Percentiles rank a stretch among this genome's conserved stretches.
These are phyloP conservation scores for Alexandromys fortis DNA, from an alignment of 2,113 vertebrate genomes.

Conservation along the genomic window DNA sequence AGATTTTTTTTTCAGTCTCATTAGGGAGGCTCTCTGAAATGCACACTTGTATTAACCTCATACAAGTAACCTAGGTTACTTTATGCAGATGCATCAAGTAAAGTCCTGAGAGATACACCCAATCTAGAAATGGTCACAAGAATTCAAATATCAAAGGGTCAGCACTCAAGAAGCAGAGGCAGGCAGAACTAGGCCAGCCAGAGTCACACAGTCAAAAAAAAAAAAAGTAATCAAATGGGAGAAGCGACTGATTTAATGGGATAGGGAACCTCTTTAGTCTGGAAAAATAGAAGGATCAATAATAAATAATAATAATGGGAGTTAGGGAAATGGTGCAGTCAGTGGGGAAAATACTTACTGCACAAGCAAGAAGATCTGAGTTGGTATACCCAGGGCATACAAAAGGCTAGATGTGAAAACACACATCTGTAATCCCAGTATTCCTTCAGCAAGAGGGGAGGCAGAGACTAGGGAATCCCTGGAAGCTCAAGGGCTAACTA, in stretches of 20 bases:
- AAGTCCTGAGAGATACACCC: conserved; percentile 52
- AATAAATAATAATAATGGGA: background rate
- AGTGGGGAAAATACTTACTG: background rate
- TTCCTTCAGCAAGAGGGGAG: background rate
- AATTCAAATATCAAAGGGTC: conserved; percentile 45
- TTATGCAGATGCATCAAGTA: conserved; percentile 43
- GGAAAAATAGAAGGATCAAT: conserved; percentile 23
- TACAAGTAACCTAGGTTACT: conserved; percentile 45
- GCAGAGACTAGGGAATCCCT: background rate
- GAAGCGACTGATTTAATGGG: background rate
- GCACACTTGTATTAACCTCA: conserved; percentile 32
- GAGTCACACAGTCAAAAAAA: background rate
- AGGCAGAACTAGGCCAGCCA: background rate
- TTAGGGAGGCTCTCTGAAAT: conserved; percentile 52
- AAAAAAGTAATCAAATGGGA: background rate
- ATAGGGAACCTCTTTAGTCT: conserved; percentile 38
- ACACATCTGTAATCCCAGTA: background rate
- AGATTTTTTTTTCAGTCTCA: conserved; percentile 12
- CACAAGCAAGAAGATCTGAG: background rate
- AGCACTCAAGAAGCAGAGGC: background rate
- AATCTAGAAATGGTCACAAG: conserved; percentile 42
- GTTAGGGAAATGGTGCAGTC: background rate
- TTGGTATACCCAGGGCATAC: too few relatives aligned
- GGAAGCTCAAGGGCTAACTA: background rate
- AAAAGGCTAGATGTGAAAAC: background rate